Evolutionary conservation across 2,797 vertebrate genomes (phyloP).

Genomic region (Parambassis ranga): DNA sequence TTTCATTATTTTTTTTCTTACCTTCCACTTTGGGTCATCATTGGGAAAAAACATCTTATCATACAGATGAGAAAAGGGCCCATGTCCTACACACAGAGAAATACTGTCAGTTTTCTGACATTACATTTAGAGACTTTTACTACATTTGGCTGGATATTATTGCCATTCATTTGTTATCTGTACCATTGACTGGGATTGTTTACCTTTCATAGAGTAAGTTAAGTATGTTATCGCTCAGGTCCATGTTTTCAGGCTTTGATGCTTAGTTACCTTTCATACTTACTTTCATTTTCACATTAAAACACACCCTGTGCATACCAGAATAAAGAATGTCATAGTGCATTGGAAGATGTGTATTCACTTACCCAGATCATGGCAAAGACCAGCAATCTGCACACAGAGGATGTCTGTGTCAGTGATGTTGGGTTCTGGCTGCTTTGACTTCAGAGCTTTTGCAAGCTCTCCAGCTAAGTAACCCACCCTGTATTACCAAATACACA

Average conservation of each 20-base stretch:
- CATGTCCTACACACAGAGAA: conserved; percentile 84
- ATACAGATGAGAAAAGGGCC: conserved; percentile 92
- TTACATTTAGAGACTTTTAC: too few relatives aligned
- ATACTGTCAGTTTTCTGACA: too few relatives aligned
- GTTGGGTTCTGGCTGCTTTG: conserved; percentile 81
- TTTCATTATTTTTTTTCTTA: conserved; percentile 49
- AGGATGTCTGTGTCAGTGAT: conserved; percentile 83
- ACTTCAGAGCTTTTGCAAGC: conserved; percentile 74
- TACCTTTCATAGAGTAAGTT: too few relatives aligned
- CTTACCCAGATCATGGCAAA: conserved; percentile 93
- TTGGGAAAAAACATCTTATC: conserved; percentile 82
- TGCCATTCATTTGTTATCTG: too few relatives aligned
- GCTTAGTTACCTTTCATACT: too few relatives aligned
- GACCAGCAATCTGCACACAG: conserved; percentile 91
- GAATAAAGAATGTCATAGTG: not conserved
- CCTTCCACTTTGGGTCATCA: conserved; percentile 79
- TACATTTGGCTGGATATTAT: too few relatives aligned
- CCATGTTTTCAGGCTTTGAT: too few relatives aligned
- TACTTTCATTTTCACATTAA: not conserved
- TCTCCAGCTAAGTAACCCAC: conserved; percentile 87
- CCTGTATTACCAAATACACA: conserved; percentile 33
- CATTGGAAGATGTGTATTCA: not conserved
- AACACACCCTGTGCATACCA: not conserved
- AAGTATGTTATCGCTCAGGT: too few relatives aligned
- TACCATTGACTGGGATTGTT: too few relatives aligned